Conservation (phyloP, 1,140 invertebrate genomes). For the Cylas formicarius region DNA sequence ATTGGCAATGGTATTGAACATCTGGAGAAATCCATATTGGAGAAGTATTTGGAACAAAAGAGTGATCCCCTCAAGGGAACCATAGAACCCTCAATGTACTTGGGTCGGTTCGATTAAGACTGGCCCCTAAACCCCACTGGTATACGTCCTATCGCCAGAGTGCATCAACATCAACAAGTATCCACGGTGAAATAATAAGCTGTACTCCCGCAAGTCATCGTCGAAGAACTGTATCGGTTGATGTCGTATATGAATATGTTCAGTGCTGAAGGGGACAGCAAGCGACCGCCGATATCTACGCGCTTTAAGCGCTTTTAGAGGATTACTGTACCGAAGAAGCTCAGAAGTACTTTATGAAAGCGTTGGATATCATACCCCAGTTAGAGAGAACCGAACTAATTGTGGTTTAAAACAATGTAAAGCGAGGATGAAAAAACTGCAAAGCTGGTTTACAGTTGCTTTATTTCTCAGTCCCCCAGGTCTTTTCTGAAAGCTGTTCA, state of each 20-base stretch:
- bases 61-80: slow-evolving; percentile 87
- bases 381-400: slow-evolving; percentile 44
- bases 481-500: too few relatives aligned
- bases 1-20: slow-evolving; percentile 63
- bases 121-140: slow-evolving; percentile 65
- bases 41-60: slow-evolving; percentile 86
- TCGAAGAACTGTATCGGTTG: slow-evolving; percentile 81
- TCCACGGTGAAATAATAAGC: slow-evolving; percentile 85
- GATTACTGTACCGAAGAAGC: slow-evolving; percentile 50
- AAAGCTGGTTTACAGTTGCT: too few relatives aligned
- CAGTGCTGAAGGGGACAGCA: slow-evolving; percentile 59
- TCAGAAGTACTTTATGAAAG: slow-evolving; percentile 53
- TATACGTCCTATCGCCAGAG: slow-evolving; percentile 84
- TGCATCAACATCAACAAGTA: slow-evolving; percentile 87
- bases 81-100: slow-evolving; percentile 93
- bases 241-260: slow-evolving; percentile 73
- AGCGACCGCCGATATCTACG: slow-evolving; percentile 55
- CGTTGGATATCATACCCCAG: slow-evolving; percentile 52
- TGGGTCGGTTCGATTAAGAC: slow-evolving; percentile 81
- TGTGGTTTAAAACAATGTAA: slow-evolving; percentile 34
- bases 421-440: slow-evolving; percentile 36
- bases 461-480: too few relatives aligned
- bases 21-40: slow-evolving; percentile 63
- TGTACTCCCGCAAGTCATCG: slow-evolving; percentile 78
- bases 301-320: slow-evolving; percentile 49